A percentile compares a stretch with the other conserved stretches of the same genome.
phyloP scores from a whole-genome alignment of 92 coral and sea anemone species.

The Isaurus tuberculatus region DNA sequence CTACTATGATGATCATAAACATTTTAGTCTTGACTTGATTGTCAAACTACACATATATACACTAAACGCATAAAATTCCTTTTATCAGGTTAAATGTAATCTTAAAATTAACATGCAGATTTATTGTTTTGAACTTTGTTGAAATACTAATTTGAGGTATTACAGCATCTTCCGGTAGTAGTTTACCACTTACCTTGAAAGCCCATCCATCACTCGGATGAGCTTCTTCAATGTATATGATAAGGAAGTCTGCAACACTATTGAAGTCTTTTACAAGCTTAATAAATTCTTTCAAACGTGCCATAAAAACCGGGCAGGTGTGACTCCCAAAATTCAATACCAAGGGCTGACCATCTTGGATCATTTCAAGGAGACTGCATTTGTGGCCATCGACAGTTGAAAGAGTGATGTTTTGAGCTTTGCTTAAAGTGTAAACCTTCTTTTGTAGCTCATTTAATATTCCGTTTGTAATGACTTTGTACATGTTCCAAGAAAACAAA shows the following conservation, averaged over 20 bases:
- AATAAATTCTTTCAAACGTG: constrained; percentile 65
- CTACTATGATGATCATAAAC: too few relatives aligned
- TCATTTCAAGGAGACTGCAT: constrained; percentile 64
- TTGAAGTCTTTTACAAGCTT: constrained; percentile 78
- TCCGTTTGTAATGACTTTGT: constrained; percentile 59
- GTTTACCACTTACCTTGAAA: constrained; percentile 57
- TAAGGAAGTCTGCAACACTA: constrained; percentile 83
- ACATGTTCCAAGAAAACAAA: constrained; percentile 77
- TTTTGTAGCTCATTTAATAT: constrained; percentile 67
- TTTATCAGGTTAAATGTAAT: too few relatives aligned
- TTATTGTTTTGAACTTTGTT: too few relatives aligned
- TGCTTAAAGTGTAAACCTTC: constrained; percentile 47
- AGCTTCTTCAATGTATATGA: constrained; percentile 89
- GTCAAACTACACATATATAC: too few relatives aligned
- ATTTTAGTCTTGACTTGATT: too few relatives aligned
- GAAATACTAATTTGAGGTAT: neutral
- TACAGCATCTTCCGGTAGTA: too few relatives aligned
- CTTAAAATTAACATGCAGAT: too few relatives aligned
- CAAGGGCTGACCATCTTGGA: constrained; percentile 68
- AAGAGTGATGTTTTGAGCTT: constrained; percentile 74
- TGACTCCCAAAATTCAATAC: constrained; percentile 86
- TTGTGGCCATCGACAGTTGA: constrained; percentile 57
- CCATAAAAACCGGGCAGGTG: constrained; percentile 81
- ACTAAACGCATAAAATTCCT: too few relatives aligned
- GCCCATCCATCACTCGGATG: constrained; percentile 94